Conservation (phyloP, 1,140 invertebrate genomes). For the Maniola jurtina region DNA sequence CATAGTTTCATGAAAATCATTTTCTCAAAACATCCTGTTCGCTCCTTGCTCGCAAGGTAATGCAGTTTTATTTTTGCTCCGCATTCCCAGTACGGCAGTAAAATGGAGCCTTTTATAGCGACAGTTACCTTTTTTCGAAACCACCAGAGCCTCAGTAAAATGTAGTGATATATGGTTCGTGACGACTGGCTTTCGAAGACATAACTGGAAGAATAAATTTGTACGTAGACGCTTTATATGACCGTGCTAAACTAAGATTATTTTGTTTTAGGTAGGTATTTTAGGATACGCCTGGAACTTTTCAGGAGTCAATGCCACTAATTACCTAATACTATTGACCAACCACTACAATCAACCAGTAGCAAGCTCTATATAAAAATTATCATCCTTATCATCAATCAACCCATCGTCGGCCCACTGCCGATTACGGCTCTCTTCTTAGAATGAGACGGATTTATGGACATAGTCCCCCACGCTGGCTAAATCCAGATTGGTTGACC, state of each 20-base stretch:
- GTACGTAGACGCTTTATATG: not conserved
- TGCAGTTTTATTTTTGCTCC: slow-evolving; percentile 43
- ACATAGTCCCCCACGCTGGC: too few relatives aligned
- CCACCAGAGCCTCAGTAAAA: slow-evolving; percentile 30
- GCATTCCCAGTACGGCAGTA: slow-evolving; percentile 35
- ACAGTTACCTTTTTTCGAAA: slow-evolving; percentile 32
- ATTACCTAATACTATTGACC: too few relatives aligned
- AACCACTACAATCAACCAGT: too few relatives aligned
- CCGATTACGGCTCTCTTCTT: too few relatives aligned
- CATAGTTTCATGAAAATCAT: slow-evolving; percentile 25
- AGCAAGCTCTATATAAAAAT: too few relatives aligned
- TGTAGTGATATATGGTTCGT: slow-evolving; percentile 30
- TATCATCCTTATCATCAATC: too few relatives aligned
- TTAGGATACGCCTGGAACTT: too few relatives aligned
- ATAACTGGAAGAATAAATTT: slow-evolving; percentile 13
- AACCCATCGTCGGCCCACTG: too few relatives aligned
- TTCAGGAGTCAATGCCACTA: too few relatives aligned
- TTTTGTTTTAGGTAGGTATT: not conserved
- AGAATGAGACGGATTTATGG: too few relatives aligned
- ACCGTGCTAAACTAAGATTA: not conserved
- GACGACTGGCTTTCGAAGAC: slow-evolving; percentile 9
- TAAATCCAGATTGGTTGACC: too few relatives aligned
- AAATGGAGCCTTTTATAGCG: slow-evolving; percentile 40
- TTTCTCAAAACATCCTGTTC: slow-evolving; percentile 41
- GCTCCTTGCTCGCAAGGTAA: slow-evolving; percentile 38